phyloP scores from a whole-genome alignment of 2,113 vertebrate genomes.

The Vicugna pacos region DNA sequence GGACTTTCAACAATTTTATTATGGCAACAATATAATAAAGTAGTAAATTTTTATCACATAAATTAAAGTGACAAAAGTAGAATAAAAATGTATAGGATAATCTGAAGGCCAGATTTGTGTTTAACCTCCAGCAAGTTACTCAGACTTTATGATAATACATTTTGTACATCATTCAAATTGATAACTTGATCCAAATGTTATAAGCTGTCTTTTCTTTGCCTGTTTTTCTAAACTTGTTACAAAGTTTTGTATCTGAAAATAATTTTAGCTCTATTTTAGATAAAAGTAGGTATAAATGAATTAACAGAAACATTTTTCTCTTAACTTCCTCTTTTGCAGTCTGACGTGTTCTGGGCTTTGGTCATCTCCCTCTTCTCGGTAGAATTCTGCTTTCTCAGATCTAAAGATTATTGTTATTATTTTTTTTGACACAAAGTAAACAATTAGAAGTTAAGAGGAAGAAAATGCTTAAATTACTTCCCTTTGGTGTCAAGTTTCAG shows the following conservation, averaged over 20 bases:
- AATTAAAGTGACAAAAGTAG: neutral
- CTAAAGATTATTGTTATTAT: conserved; percentile 8
- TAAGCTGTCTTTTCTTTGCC: neutral
- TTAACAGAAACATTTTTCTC: conserved; percentile 3
- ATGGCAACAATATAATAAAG: neutral
- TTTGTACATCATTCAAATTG: neutral
- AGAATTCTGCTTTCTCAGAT: neutral
- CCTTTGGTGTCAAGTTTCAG: neutral
- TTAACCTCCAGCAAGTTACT: neutral
- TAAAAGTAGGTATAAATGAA: neutral
- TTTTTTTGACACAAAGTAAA: conserved; percentile 54
- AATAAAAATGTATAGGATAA: neutral
- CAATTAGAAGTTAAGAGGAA: neutral
- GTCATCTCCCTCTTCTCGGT: neutral
- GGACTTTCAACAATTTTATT: neutral
- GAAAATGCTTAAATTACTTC: neutral
- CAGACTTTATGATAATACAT: neutral
- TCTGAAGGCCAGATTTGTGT: neutral
- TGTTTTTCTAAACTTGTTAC: neutral
- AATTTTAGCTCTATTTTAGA: conserved; percentile 29
- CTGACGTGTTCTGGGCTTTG: neutral
- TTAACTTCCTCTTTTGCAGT: neutral
- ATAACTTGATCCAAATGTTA: neutral
- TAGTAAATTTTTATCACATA: neutral
- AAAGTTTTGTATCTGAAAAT: conserved; percentile 25